Percentiles rank a stretch among this genome's conserved stretches.
These are phyloP conservation scores for Cichladusa arquata DNA, from an alignment of 2,113 vertebrate genomes.

Conservation along the genomic window DNA sequence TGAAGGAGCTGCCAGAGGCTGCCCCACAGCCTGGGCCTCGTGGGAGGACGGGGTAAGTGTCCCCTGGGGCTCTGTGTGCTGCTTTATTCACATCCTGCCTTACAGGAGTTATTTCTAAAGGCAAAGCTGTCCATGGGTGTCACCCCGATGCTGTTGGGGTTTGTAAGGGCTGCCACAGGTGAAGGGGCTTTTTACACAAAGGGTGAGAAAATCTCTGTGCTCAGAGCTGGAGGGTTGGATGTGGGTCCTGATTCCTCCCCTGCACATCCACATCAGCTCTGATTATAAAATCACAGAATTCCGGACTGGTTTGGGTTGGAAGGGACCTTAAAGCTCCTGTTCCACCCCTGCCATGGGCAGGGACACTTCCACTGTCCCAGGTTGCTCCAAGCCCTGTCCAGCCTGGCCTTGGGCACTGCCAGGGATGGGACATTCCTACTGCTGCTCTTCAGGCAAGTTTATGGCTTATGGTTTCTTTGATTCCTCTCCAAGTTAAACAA, in stretches of 20 bases:
- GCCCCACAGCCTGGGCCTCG: background rate
- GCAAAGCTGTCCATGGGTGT: background rate
- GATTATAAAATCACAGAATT: background rate
- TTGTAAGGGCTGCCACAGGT: background rate
- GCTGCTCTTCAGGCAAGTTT: background rate
- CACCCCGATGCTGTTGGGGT: fast-evolving
- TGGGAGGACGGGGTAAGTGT: background rate
- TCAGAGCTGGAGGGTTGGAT: background rate
- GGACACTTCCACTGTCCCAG: background rate
- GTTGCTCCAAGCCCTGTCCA: fast-evolving
- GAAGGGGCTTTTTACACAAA: background rate
- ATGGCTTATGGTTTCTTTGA: background rate
- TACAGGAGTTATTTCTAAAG: background rate
- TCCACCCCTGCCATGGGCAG: background rate
- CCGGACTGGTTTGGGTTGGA: background rate
- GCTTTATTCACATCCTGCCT: fast-evolving
- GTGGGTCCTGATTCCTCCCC: background rate
- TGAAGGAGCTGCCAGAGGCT: background rate
- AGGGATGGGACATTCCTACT: background rate
- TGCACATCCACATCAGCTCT: background rate
- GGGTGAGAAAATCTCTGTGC: background rate
- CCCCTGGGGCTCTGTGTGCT: background rate
- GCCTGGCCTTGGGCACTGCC: background rate
- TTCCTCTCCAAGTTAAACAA: background rate
- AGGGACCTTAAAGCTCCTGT: background rate